A percentile compares a stretch with the other conserved stretches of the same genome.
Conservation (phyloP, 2,113 vertebrate species). For the Apaloderma vittatum region DNA sequence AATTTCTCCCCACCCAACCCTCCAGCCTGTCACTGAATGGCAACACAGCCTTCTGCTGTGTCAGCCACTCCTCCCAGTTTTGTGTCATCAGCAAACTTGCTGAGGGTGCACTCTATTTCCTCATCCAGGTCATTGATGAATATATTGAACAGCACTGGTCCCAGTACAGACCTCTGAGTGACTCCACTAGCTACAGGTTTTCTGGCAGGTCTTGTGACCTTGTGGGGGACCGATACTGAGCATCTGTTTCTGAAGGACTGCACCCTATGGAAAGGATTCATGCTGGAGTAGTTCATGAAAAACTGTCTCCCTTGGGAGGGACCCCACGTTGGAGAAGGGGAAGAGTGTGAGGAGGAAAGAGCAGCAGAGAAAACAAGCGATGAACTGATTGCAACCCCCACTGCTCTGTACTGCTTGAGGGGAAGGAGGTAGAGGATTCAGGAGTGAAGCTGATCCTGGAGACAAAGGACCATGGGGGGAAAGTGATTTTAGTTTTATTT, state of each 20-base stretch:
- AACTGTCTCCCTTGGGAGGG: fast-evolving
- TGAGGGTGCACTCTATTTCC: no score
- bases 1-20: no score
- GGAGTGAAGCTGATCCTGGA: not conserved
- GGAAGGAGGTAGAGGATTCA: not conserved
- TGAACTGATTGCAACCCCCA: fast-evolving
- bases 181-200: not conserved
- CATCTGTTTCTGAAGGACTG: not conserved
- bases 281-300: not conserved
- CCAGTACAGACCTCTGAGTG: no score
- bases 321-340: fast-evolving
- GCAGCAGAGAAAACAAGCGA: fast-evolving
- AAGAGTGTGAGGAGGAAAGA: not conserved
- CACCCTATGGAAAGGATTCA: not conserved
- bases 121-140: no score
- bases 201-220: not conserved
- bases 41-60: no score
- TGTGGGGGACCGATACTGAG: fast-evolving
- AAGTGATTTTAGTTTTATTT: not conserved
- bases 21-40: no score
- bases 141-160: no score
- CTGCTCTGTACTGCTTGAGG: fast-evolving
- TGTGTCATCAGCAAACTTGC: no score
- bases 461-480: not conserved
- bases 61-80: no score